These are phyloP conservation scores for Agriopis aurantiaria DNA, from an alignment of 2,888 invertebrate genomes.

Conservation along the genomic window DNA sequence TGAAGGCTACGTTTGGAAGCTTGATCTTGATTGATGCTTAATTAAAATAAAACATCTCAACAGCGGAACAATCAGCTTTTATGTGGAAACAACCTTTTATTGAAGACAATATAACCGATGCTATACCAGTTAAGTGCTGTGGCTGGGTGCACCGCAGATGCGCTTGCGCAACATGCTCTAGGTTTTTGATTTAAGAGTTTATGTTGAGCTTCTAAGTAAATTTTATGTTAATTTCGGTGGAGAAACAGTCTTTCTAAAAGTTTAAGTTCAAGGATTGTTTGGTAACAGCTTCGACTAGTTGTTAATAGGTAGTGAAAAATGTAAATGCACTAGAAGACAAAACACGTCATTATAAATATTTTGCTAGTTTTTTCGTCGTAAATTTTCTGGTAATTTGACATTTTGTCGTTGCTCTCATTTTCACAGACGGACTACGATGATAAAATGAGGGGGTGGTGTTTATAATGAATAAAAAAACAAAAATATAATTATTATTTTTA, in stretches of 20 bases:
- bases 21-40: conserved; percentile 61
- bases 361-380: no score
- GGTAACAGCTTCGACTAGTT: not conserved
- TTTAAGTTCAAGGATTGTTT: conserved; percentile 12
- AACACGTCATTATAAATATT: no score
- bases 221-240: not conserved
- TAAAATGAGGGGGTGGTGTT: no score
- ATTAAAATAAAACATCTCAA: conserved; percentile 51
- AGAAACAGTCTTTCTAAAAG: not conserved
- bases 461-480: no score
- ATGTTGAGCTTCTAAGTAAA: not conserved
- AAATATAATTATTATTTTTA: no score
- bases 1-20: conserved; percentile 66
- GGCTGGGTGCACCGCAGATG: conserved; percentile 21
- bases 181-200: conserved; percentile 2
- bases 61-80: conserved; percentile 34
- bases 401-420: no score
- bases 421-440: no score
- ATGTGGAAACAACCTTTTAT: conserved; percentile 36
- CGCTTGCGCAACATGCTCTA: conserved; percentile 25
- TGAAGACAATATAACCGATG: conserved; percentile 32
- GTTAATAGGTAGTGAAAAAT: no score
- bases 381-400: no score
- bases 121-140: conserved; percentile 23
- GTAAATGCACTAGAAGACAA: no score